Percentiles rank a stretch among this genome's conserved stretches.
Conservation (phyloP, 2,888 invertebrate species). For the Myathropa florea region DNA sequence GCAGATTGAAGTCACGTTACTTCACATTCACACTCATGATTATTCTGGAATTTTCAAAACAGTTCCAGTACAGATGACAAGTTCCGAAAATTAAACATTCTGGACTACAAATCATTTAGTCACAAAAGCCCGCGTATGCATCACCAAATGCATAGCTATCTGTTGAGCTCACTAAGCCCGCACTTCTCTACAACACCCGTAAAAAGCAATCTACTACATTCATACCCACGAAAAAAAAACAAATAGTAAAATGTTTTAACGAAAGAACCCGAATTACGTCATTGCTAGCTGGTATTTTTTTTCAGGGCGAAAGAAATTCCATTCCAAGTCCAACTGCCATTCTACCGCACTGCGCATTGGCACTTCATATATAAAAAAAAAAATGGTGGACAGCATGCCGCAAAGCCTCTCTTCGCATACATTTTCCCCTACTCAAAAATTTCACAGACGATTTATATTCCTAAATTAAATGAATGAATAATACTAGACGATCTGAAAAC, state of each 20-base stretch:
- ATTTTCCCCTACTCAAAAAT: background rate
- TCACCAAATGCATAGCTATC: constrained; percentile 27
- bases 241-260: constrained; percentile 30
- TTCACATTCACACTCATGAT: too few species aligned
- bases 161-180: constrained; percentile 43
- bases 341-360: constrained; percentile 60
- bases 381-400: constrained; percentile 49
- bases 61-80: too few species aligned
- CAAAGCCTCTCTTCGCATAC: background rate
- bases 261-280: constrained; percentile 57
- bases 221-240: background rate
- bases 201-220: background rate
- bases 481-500: background rate
- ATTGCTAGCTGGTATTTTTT: constrained; percentile 40
- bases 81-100: background rate
- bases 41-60: too few species aligned
- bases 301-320: constrained; percentile 40
- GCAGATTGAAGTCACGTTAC: too few species aligned
- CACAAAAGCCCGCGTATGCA: background rate
- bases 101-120: background rate
- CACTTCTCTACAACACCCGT: constrained; percentile 20
- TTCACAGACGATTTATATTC: background rate
- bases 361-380: constrained; percentile 38
- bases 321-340: constrained; percentile 34
- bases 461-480: constrained; percentile 7